Base-by-base conservation (phyloP, 2,797 vertebrate genomes). In the Meriones psammophilus region DNA sequence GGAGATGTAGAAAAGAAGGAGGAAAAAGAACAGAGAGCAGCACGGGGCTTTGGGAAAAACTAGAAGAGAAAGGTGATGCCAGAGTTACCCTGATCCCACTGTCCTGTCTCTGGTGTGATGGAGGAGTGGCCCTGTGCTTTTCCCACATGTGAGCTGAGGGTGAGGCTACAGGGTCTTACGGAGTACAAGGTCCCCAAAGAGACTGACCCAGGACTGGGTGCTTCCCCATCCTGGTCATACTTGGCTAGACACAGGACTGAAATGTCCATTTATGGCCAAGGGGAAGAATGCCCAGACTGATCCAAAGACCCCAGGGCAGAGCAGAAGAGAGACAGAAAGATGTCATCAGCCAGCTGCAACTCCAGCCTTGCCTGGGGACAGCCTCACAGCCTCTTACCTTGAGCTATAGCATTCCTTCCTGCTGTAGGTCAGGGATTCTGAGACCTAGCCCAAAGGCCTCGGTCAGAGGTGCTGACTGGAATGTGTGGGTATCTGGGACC, bases 211-310 rank as follows among this genome's bases (percentile, higher is more conserved):
- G 56, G 56, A 42, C 22, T 4, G 18, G 87, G 36, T 9, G n/a
- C 68, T 56, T 73, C 39, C 42, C 39, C 7, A 30, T 42, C 26
- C 58, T 76, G 26, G 39, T 17, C 3, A 15, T n/a, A 28, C 28
- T 77, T 46, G 56, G 3, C 71, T 46, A 88, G 86, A 89, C 14
- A 89, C 13, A n/a, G 58, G 73, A 33, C 73, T 89, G 60, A 89
- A 46, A 77, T 77, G 87, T 77, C 73, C 87, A 89, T 77, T 77
- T 89, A 77, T 26, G 73, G 87, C 87, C 73, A 89, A 77, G 56
- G 87, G 71, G 73, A 76, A 76, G 71, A 89, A 33, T 60, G 56
- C n/a, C n/a, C 71, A 76, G 36, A 33, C 84, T 87, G 54, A 87
- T n/a, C 64, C 83, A 10, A 30, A 86, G 64, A 87, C n/a, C 33